Evolutionary conservation across 2,888 invertebrate genomes (phyloP).

Genomic region (Eristalinus sepulchralis): DNA sequence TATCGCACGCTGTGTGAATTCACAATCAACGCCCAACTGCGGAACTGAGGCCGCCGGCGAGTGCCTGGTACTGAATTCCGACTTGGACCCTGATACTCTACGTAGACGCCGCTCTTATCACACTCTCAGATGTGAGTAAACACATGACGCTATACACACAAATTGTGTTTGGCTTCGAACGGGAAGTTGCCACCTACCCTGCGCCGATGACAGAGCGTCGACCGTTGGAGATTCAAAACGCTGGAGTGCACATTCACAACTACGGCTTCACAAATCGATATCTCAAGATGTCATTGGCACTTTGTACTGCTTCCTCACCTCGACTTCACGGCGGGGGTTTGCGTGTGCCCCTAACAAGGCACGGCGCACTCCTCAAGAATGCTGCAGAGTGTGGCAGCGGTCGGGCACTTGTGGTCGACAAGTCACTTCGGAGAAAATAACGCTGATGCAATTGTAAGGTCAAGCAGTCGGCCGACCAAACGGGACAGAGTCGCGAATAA

Average conservation of each 20-base stretch:
- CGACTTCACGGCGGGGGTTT: neutral
- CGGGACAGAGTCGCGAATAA: constrained; percentile 35
- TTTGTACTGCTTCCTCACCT: constrained; percentile 28
- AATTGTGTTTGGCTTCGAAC: neutral
- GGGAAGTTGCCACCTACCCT: neutral
- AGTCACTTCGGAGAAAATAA: neutral
- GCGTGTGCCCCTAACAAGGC: neutral
- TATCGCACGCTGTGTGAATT: constrained; percentile 48
- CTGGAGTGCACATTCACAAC: neutral
- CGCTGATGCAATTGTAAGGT: constrained; percentile 44
- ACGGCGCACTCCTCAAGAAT: neutral
- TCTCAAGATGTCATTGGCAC: constrained; percentile 54
- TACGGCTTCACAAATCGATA: constrained; percentile 62
- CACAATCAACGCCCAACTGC: constrained; percentile 40
- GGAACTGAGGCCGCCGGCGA: constrained; percentile 8
- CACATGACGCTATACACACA: neutral
- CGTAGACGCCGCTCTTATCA: neutral
- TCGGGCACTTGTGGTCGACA: neutral
- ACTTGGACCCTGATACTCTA: constrained; percentile 14
- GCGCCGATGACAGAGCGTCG: constrained; percentile 5
- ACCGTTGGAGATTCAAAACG: constrained; percentile 22
- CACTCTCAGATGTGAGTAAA: neutral
- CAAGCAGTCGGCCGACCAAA: constrained; percentile 34
- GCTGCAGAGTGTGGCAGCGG: neutral
- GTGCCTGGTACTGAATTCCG: constrained; percentile 56